Evolutionary conservation across 2,888 invertebrate species (phyloP), one percentile per base, ranked within the genome.

Genomic region (Ophion slaviceki): DNA sequence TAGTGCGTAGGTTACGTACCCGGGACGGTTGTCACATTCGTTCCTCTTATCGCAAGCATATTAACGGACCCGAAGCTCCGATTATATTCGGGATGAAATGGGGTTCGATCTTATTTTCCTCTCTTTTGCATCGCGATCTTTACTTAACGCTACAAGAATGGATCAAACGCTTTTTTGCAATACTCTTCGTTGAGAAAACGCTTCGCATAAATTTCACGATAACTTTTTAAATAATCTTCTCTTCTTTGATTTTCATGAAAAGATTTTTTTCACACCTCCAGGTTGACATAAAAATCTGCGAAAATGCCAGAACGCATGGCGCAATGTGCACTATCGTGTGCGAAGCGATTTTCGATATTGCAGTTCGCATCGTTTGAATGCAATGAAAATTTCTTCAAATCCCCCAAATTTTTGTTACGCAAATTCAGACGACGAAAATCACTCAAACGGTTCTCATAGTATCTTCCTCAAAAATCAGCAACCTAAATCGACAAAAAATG

Each of bases 1-100:
- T n/a, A 62, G 59, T 32, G 61, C 28, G 36, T 20, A n/a, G 53
- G 28, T 76, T 76, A 53, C 17, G 53, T 71, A 40, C 53, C 53
- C 70, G 68, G 53, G 70, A 53, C 32, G 45, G 57, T 61, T 32
- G 53, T 36, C 53, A 47, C 14, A 28, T 78, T 45, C 36, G 77
- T 20, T 53, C 53, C 47, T 71, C 72, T 84, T 84, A 84, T 84
- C 84, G 61, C 47, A 10, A 40, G 28, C 66, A 53, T 72, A 62
- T 77, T 80, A 77, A 64, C 64, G n/a, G n/a, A 61, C 79, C 28
- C 36, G 11, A 47, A 57, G 28, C 71, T n/a, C 40, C 20, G n/a
- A 72, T 72, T 72, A 80, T 77, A 77, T 64, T 20, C 28, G 20
- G 40, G 67, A 45, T 62, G 11, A 59, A 68, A 11, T 53, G 24